phyloP scores from a whole-genome alignment of 2,888 invertebrate species.

The Drosophila paucipuncta region DNA sequence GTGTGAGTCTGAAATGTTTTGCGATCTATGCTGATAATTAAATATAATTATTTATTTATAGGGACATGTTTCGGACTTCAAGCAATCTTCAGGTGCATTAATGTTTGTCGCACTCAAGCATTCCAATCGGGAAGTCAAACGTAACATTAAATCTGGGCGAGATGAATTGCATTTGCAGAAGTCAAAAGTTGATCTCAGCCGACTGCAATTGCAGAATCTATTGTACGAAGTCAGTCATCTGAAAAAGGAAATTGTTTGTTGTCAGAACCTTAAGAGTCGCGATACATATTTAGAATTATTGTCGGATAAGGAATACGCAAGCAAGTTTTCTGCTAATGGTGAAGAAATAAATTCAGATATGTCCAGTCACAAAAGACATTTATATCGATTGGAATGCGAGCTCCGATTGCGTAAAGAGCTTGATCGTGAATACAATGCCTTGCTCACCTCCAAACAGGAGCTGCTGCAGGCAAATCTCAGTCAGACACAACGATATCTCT shows the following conservation, averaged over 20 bases:
- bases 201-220: constrained; percentile 96
- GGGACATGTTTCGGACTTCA: constrained; percentile 86
- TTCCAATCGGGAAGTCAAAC: constrained; percentile 95
- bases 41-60: constrained; percentile 15
- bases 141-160: constrained; percentile 92
- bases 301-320: constrained; percentile 92
- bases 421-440: constrained; percentile 90
- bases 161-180: constrained; percentile 94
- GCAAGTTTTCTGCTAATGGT: constrained; percentile 87
- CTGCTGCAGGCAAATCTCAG: constrained; percentile 91
- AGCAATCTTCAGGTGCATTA: constrained; percentile 90
- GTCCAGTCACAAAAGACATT: constrained; percentile 90
- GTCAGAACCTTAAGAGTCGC: constrained; percentile 97
- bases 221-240: constrained; percentile 97
- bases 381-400: constrained; percentile 96
- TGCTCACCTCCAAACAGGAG: constrained; percentile 91
- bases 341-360: constrained; percentile 75
- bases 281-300: constrained; percentile 97
- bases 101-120: constrained; percentile 94
- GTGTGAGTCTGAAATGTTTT: constrained; percentile 86
- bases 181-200: constrained; percentile 94
- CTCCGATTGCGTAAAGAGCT: constrained; percentile 94
- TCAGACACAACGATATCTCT: constrained; percentile 91
- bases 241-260: constrained; percentile 97
- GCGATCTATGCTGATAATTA: constrained; percentile 66